Conservation (phyloP, 2,797 vertebrate genomes). For the Petrocephalus sullivani region DNA sequence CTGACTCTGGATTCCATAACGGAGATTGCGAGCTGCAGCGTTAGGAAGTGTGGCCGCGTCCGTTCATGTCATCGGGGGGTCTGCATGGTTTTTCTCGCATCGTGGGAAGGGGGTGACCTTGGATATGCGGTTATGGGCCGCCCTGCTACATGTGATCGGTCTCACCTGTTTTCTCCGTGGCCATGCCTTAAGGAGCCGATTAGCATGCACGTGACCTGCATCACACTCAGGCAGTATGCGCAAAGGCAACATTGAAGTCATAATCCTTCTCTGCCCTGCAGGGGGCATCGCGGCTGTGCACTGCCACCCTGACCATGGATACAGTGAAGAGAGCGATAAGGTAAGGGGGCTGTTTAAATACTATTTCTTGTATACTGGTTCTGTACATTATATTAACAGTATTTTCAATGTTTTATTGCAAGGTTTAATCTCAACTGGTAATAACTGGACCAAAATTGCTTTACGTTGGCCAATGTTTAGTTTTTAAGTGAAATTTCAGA, state of each 20-base stretch:
- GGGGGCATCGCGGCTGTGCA: constrained; percentile 82
- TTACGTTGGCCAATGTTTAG: not conserved
- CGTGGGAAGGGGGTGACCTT: not conserved
- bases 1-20: not conserved
- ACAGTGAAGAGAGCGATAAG: constrained; percentile 88
- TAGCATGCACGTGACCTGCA: not conserved
- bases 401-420: not conserved
- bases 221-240: not conserved
- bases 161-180: not conserved
- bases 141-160: too few relatives aligned
- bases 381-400: not conserved
- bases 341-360: constrained; percentile 55
- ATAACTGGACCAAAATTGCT: too few relatives aligned
- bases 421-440: not conserved
- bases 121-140: not conserved
- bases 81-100: not conserved
- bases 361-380: not conserved
- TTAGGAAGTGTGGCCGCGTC: not conserved
- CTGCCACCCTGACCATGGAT: constrained; percentile 84
- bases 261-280: constrained; percentile 51
- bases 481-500: not conserved
- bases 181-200: not conserved
- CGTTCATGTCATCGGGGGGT: not conserved
- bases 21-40: not conserved
- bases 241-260: not conserved